phyloP scores from a whole-genome alignment of 2,113 vertebrate species.

The Festucalex cinctus region DNA sequence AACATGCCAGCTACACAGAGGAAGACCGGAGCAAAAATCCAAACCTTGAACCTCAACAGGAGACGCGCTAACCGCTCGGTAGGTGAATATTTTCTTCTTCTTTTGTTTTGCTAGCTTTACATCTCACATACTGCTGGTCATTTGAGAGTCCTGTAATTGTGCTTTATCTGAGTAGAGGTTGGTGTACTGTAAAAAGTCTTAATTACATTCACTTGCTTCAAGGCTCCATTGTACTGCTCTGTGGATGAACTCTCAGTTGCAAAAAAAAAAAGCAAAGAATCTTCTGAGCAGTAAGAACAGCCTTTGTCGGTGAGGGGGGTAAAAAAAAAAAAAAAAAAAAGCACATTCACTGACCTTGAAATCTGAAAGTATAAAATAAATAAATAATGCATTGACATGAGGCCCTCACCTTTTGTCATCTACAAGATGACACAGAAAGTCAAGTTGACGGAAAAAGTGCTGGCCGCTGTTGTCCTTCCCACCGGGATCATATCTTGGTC shows the following conservation, averaged over 20 bases:
- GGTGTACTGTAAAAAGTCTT: background rate
- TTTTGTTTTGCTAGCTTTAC: background rate
- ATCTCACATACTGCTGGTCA: background rate
- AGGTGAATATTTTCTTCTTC: background rate
- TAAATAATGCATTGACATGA: constrained; percentile 5
- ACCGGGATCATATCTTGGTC: constrained; percentile 43
- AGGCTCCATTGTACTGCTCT: constrained; percentile 13
- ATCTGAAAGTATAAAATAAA: constrained; percentile 18
- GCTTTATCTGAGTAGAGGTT: background rate
- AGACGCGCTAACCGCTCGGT: no score
- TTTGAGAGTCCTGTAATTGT: background rate
- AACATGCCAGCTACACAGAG: no score
- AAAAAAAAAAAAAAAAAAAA: background rate
- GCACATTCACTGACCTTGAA: constrained; percentile 28
- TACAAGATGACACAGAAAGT: constrained; percentile 13
- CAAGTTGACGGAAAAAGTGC: constrained; percentile 26
- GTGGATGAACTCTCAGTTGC: constrained; percentile 7
- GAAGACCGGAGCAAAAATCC: no score
- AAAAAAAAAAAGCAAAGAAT: constrained; percentile 34
- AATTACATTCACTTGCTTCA: background rate
- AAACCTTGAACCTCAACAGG: no score
- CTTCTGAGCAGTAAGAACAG: constrained; percentile 23
- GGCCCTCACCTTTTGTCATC: constrained; percentile 41
- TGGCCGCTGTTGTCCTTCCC: constrained; percentile 22
- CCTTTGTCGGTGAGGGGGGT: background rate